Conservation (phyloP, 2,797 vertebrate genomes). For the Buceros bicornis region DNA sequence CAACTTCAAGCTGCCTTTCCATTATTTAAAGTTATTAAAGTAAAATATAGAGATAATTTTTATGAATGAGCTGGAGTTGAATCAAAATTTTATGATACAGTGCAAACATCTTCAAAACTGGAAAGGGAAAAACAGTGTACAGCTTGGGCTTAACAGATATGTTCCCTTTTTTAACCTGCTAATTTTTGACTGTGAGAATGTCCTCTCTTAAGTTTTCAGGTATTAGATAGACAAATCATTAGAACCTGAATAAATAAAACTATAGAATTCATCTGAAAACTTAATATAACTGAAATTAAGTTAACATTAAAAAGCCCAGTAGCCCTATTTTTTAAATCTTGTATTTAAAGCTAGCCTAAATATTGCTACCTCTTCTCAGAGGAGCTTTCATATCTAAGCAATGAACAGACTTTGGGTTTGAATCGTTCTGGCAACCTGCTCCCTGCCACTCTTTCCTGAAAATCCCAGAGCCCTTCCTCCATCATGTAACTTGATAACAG, state of each 20-base stretch:
- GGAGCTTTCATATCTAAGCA: neutral
- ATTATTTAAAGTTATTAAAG: neutral
- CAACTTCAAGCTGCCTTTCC: neutral
- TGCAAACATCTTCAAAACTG: neutral
- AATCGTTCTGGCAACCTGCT: neutral
- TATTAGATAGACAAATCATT: neutral
- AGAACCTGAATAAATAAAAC: neutral
- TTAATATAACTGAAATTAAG: neutral
- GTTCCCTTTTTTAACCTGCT: neutral
- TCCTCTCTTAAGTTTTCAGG: neutral
- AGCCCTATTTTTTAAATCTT: neutral
- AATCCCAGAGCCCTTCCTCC: constrained; percentile 1
- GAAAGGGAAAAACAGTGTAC: neutral
- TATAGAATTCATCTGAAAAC: neutral
- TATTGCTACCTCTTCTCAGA: neutral
- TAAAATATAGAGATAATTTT: neutral
- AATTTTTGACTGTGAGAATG: neutral
- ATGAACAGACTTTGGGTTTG: neutral
- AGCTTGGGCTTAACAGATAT: neutral
- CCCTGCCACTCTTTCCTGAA: constrained; percentile 1
- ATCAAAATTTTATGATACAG: neutral
- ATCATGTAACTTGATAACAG: neutral
- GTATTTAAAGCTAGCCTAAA: neutral
- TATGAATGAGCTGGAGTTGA: neutral
- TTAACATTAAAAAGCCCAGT: neutral